Percentiles rank a stretch among this genome's conserved stretches.
Evolutionary conservation across 2,113 vertebrate species (phyloP).

Genomic region (Ursus arctos): DNA sequence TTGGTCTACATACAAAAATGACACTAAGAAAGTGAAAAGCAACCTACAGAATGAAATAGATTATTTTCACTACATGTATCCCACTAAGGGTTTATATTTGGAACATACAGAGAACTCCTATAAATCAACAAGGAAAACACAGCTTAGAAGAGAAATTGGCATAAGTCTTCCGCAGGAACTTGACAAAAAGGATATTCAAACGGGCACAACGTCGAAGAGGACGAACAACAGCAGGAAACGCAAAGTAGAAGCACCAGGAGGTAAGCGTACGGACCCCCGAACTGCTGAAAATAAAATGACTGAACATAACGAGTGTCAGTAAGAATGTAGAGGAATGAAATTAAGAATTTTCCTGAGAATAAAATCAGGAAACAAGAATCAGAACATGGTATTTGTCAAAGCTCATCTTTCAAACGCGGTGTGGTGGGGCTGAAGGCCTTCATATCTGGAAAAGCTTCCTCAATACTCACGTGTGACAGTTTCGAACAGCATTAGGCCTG

Average conservation of each 20-base stretch:
- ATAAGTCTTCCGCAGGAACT: background rate
- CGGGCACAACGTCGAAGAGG: background rate
- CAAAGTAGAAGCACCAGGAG: background rate
- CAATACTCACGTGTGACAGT: background rate
- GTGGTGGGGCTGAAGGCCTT: background rate
- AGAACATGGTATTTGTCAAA: background rate
- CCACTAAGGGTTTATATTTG: background rate
- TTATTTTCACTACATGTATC: background rate
- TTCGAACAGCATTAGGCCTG: background rate
- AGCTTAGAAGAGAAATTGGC: background rate
- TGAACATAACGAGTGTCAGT: background rate
- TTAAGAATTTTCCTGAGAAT: background rate
- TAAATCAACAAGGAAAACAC: background rate
- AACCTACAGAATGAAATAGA: background rate
- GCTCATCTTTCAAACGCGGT: background rate
- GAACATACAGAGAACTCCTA: background rate
- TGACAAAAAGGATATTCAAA: background rate
- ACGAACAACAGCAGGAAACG: background rate
- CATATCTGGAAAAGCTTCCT: background rate
- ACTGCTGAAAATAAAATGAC: background rate
- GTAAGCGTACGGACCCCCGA: background rate
- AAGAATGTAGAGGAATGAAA: background rate
- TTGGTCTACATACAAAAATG: background rate
- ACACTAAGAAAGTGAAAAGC: background rate
- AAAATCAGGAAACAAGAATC: background rate